phyloP scores from a whole-genome alignment of 2,888 invertebrate species.

The Pammene fasciana region DNA sequence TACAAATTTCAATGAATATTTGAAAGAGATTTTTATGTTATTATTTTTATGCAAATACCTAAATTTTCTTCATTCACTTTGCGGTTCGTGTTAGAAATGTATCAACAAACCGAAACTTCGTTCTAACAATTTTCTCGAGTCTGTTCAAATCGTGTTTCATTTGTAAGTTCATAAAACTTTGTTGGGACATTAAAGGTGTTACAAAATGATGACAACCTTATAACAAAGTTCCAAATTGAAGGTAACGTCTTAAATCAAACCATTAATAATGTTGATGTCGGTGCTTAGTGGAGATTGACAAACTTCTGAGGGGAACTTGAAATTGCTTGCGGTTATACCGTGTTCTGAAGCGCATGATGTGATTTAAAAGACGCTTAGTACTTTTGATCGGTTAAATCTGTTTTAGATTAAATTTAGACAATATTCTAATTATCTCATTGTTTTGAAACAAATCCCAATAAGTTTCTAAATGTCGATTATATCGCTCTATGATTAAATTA shows the following conservation, averaged over 20 bases:
- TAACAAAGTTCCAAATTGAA: constrained; percentile 37
- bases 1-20: no score
- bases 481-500: no score
- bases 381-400: constrained; percentile 20
- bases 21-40: no score
- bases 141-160: constrained; percentile 3
- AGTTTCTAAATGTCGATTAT: no score
- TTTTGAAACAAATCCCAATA: no score
- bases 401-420: not conserved
- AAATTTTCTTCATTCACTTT: no score
- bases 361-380: constrained; percentile 30
- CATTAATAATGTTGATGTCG: constrained; percentile 41
- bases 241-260: constrained; percentile 40
- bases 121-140: no score
- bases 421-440: not conserved
- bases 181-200: constrained; percentile 37
- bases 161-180: constrained; percentile 32
- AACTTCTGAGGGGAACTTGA: constrained; percentile 37
- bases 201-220: constrained; percentile 35
- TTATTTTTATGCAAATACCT: no score
- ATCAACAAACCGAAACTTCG: not conserved
- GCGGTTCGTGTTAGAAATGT: not conserved
- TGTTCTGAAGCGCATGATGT: constrained; percentile 24
- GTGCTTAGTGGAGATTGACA: constrained; percentile 37
- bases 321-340: constrained; percentile 34